These are phyloP conservation scores for Holotrichia oblita DNA, from an alignment of 1,140 invertebrate genomes.

Conservation along the genomic window DNA sequence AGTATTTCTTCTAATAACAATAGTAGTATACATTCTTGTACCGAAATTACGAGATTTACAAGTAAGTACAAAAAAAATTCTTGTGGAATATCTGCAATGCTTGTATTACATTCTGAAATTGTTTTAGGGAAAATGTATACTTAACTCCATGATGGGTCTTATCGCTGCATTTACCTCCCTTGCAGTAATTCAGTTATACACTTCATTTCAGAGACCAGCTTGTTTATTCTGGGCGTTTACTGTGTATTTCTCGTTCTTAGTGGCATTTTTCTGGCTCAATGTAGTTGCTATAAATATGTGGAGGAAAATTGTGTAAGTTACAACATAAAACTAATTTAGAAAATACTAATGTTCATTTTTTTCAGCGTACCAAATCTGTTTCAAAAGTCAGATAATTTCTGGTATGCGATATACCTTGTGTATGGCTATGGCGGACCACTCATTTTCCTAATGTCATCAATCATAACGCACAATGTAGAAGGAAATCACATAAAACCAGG, in stretches of 20 bases:
- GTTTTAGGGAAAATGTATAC: constrained; percentile 66
- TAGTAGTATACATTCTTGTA: constrained; percentile 67
- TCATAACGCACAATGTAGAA: constrained; percentile 64
- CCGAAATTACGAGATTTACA: constrained; percentile 68
- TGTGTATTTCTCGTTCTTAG: constrained; percentile 70
- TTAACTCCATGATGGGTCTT: constrained; percentile 66
- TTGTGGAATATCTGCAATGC: constrained; percentile 41
- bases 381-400: constrained; percentile 60
- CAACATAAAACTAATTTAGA: constrained; percentile 4
- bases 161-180: constrained; percentile 67
- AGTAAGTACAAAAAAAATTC: too few species aligned
- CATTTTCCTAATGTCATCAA: constrained; percentile 63
- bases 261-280: constrained; percentile 75
- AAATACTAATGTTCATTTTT: not conserved
- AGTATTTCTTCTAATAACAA: constrained; percentile 66
- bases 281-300: constrained; percentile 72
- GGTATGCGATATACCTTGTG: constrained; percentile 65
- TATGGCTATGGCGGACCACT: constrained; percentile 69
- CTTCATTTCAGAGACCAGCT: constrained; percentile 60
- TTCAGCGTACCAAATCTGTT: constrained; percentile 39
- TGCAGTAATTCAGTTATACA: constrained; percentile 64
- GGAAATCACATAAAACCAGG: constrained; percentile 67
- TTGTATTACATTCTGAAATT: not conserved
- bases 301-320: constrained; percentile 68
- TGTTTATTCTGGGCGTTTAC: constrained; percentile 65